Evolutionary conservation across 30 jellyfish, hydroid and myxozoan genomes (phyloP).

Genomic region (Aurelia aurita): DNA sequence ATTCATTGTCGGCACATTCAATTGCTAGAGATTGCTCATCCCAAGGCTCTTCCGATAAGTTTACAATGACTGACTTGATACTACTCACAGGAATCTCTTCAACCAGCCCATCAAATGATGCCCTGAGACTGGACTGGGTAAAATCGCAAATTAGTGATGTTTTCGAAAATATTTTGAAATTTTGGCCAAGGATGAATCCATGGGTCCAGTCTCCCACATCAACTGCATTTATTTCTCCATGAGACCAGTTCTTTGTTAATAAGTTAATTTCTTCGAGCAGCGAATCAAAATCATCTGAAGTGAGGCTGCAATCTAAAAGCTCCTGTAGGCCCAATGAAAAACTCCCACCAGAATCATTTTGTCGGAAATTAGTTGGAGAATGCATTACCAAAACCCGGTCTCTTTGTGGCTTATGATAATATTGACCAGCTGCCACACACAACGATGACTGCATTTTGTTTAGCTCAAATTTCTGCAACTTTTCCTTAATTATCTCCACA

Average conservation of each 20-base stretch:
- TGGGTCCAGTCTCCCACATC: conserved; percentile 45
- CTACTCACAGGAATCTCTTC: conserved; percentile 28
- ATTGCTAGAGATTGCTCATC: conserved; percentile 59
- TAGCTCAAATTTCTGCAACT: not conserved
- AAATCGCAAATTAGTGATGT: not conserved
- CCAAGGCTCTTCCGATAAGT: conserved; percentile 83
- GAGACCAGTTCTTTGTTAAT: not conserved
- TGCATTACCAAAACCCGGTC: conserved; percentile 41
- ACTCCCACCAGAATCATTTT: too few relatives aligned
- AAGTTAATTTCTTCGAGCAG: conserved; percentile 1
- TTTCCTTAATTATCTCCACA: not conserved
- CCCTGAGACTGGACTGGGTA: not conserved
- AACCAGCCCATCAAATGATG: conserved; percentile 11
- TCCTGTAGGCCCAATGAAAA: not conserved
- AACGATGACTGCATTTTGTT: not conserved
- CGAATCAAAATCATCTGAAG: conserved; percentile 16
- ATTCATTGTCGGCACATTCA: conserved; percentile 17
- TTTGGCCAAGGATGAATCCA: conserved; percentile 27
- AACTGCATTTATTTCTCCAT: conserved; percentile 58
- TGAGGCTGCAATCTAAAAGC: conserved; percentile 36
- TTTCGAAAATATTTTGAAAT: conserved; percentile 34
- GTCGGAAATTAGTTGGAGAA: not conserved
- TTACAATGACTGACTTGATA: conserved; percentile 30
- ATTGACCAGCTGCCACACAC: conserved; percentile 48
- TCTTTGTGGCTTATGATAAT: conserved; percentile 18